Percentiles rank a stretch among this genome's conserved stretches.
Conservation (phyloP, 2,113 vertebrate species). For the Myrmophylax atrothorax region DNA sequence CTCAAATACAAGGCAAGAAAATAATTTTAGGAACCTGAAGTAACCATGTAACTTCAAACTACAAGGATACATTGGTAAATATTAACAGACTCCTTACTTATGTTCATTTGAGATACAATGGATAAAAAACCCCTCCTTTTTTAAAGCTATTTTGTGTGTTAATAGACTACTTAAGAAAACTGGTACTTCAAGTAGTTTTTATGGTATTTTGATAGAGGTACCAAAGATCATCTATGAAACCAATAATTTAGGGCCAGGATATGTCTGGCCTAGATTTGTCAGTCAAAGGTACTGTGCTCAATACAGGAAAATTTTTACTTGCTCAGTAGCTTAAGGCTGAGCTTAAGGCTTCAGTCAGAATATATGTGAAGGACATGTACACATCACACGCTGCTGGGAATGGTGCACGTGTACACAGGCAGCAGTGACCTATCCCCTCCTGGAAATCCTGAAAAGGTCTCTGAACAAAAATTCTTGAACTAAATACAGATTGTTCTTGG, state of each 20-base stretch:
- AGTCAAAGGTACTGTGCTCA: neutral
- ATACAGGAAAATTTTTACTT: neutral
- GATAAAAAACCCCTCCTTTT: neutral
- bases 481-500: neutral
- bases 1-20: neutral
- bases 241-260: neutral
- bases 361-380: accelerated
- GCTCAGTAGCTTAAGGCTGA: neutral
- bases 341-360: neutral
- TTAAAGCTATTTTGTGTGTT: neutral
- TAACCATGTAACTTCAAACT: neutral
- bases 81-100: neutral
- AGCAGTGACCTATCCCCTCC: neutral
- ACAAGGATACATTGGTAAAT: neutral
- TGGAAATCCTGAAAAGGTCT: neutral
- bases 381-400: neutral
- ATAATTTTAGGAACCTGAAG: neutral
- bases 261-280: neutral
- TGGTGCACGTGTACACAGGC: neutral
- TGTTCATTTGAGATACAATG: neutral
- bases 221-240: neutral
- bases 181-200: neutral
- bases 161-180: neutral
- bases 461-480: neutral
- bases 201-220: neutral